These are phyloP conservation scores for Nomada goodeniana DNA, from an alignment of 2,888 invertebrate genomes.

Conservation along the genomic window DNA sequence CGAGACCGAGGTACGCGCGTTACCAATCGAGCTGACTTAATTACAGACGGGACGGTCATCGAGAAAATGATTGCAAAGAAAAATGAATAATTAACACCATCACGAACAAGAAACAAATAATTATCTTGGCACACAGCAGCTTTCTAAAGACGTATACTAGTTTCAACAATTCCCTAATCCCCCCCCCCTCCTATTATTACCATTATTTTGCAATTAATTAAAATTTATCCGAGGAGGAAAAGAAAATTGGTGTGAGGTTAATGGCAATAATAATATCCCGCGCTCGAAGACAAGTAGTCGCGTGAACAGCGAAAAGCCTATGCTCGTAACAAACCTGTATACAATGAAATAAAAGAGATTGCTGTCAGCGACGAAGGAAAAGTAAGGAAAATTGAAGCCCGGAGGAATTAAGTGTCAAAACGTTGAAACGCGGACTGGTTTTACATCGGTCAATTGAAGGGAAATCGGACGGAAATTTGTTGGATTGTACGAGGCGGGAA, in stretches of 20 bases:
- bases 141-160: background rate
- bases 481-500: background rate
- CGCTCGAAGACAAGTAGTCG: background rate
- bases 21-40: background rate
- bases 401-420: background rate
- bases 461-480: constrained; percentile 18
- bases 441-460: constrained; percentile 1
- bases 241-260: background rate
- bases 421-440: background rate
- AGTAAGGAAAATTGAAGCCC: background rate
- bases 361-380: constrained; percentile 2
- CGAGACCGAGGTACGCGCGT: background rate
- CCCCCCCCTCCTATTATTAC: background rate
- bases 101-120: background rate
- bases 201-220: too few species aligned
- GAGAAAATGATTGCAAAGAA: background rate
- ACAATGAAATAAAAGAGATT: background rate
- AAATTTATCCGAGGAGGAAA: background rate
- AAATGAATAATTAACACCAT: background rate
- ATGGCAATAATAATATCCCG: background rate
- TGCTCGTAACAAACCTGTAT: background rate
- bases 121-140: background rate
- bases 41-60: background rate
- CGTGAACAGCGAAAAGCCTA: background rate
- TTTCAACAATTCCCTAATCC: background rate